Evolutionary conservation across 2,797 vertebrate genomes (phyloP).

Genomic region (Sebastolobus alascanus): DNA sequence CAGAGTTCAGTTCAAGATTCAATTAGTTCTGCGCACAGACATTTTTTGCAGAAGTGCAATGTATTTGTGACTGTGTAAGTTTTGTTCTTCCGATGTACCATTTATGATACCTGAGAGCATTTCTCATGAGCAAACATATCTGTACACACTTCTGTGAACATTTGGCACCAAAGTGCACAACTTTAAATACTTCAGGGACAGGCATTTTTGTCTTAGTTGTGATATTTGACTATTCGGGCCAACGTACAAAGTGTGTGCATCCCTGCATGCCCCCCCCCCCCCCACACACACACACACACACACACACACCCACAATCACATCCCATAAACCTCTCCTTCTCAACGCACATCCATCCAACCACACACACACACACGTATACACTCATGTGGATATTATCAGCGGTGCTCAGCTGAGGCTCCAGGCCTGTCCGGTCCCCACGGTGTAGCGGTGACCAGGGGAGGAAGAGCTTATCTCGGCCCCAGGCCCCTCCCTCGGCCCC

Average conservation of each 20-base stretch:
- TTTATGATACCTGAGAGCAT: conserved; percentile 17
- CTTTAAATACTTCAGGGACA: conserved; percentile 40
- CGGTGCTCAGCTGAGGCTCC: conserved; percentile 83
- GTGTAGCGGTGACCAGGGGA: conserved; percentile 74
- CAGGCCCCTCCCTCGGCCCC: conserved; percentile 75
- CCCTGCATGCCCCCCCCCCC: conserved; percentile 23
- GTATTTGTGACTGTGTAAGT: not conserved
- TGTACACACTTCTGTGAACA: conserved; percentile 47
- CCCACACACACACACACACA: not conserved
- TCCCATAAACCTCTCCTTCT: conserved; percentile 19
- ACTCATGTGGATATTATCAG: conserved; percentile 86
- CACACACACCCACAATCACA: not conserved
- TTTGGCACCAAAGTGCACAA: conserved; percentile 45
- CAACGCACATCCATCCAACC: conserved; percentile 48
- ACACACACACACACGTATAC: conserved; percentile 47
- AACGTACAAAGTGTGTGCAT: conserved; percentile 46
- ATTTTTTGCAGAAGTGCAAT: conserved; percentile 17
- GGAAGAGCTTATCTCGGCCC: conserved; percentile 81
- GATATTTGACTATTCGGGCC: conserved; percentile 59
- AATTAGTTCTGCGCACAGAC: not conserved
- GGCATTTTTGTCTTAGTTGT: conserved; percentile 51
- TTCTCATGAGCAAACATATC: conserved; percentile 34
- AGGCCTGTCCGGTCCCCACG: conserved; percentile 79
- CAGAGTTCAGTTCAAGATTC: conserved; percentile 18
- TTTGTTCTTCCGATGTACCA: not conserved